phyloP scores from a whole-genome alignment of 2,797 vertebrate species.

The Paguma larvata region DNA sequence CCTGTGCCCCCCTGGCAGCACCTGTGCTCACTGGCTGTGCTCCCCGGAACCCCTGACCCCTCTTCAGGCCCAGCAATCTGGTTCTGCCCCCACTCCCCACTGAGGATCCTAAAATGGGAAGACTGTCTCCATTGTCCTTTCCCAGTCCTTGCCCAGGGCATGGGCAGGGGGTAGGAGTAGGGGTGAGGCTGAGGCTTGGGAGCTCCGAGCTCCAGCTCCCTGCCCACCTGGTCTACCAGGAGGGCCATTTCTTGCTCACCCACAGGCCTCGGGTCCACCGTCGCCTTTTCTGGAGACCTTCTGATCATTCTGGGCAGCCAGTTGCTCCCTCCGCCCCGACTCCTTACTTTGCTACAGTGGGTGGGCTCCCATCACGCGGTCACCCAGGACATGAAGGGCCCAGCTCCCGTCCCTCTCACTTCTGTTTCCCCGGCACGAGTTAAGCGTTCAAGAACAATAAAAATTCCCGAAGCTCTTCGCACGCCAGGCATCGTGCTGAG shows the following conservation, averaged over 20 bases:
- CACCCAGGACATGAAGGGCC: not conserved
- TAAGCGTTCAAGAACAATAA: rapidly evolving
- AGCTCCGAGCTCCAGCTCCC: not conserved
- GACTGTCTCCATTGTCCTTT: not conserved
- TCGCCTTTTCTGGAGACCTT: not conserved
- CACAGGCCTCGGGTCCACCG: not conserved
- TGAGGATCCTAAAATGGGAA: not conserved
- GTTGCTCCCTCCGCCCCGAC: not conserved
- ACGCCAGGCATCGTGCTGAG: not conserved
- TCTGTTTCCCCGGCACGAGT: not conserved
- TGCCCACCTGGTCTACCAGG: too few species aligned
- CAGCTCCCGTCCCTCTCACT: not conserved
- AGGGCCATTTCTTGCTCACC: not conserved
- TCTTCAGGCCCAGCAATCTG: not conserved
- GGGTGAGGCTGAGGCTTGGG: not conserved
- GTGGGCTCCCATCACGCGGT: not conserved
- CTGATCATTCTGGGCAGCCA: not conserved
- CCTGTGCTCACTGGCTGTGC: not conserved
- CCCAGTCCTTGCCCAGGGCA: not conserved
- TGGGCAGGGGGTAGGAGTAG: rapidly evolving
- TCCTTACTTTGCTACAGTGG: not conserved
- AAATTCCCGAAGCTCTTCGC: not conserved
- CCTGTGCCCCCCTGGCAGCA: not conserved
- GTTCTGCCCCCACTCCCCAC: not conserved
- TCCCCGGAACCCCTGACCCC: not conserved